Conservation (phyloP, 2,113 vertebrate species). For the Cariama cristata region DNA sequence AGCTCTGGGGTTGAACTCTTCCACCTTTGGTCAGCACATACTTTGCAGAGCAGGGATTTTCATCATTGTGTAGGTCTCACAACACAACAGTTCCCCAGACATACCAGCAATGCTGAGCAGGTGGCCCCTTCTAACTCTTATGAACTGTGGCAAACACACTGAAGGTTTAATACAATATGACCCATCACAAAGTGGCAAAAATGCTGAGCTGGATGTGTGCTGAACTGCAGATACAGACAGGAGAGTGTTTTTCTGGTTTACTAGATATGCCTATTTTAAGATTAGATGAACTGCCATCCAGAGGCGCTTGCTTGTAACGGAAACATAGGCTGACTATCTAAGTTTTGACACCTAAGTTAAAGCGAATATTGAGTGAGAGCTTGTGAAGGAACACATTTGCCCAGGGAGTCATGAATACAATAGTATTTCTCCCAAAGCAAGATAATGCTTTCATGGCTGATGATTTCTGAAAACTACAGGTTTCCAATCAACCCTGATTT, state of each 20-base stretch:
- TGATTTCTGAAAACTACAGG: not conserved
- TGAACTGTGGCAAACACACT: not conserved
- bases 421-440: not conserved
- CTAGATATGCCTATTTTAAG: not conserved
- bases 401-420: not conserved
- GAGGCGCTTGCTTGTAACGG: not conserved
- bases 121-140: not conserved
- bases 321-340: not conserved
- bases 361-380: not conserved
- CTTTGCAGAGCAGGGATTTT: not conserved
- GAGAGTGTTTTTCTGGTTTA: not conserved
- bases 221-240: not conserved
- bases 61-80: not conserved
- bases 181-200: not conserved
- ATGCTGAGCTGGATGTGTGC: not conserved
- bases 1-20: not conserved
- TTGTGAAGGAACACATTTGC: not conserved
- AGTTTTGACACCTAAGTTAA: not conserved
- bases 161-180: not conserved
- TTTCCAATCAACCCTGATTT: not conserved
- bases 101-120: rapidly evolving
- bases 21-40: not conserved
- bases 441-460: not conserved
- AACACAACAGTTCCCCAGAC: not conserved
- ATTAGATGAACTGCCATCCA: not conserved